Evolutionary conservation across 2,113 vertebrate genomes (phyloP).

Genomic region (Himantopus leucocephalus): DNA sequence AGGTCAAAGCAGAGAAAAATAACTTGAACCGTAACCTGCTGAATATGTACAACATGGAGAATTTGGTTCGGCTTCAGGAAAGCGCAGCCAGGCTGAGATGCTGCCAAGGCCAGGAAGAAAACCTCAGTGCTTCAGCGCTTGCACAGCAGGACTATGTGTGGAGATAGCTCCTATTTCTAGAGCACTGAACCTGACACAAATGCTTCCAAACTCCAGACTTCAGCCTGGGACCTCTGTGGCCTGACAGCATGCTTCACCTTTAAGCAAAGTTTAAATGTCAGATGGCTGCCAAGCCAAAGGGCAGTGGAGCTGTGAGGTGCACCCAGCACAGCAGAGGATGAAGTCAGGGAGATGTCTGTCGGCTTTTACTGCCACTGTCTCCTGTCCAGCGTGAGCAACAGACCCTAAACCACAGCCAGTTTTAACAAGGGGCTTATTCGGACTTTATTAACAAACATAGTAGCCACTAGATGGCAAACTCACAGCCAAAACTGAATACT

Average conservation of each 20-base stretch:
- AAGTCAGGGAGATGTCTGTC: background rate
- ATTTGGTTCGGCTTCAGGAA: background rate
- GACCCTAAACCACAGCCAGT: background rate
- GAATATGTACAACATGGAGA: background rate
- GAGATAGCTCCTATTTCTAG: background rate
- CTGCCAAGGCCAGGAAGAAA: background rate
- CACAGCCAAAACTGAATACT: background rate
- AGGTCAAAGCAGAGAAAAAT: background rate
- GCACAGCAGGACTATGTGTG: background rate
- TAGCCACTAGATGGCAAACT: slow-evolving; percentile 69
- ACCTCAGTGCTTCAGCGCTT: background rate
- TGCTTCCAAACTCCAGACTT: background rate
- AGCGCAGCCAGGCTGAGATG: background rate
- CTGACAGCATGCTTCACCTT: background rate
- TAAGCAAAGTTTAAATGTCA: background rate
- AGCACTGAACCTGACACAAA: background rate
- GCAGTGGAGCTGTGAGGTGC: background rate
- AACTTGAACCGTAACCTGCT: background rate
- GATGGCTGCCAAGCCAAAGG: background rate
- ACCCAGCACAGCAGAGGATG: background rate
- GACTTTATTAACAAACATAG: background rate
- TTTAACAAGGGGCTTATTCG: background rate
- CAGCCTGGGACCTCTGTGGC: background rate
- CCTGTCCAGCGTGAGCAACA: background rate
- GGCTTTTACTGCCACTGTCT: no score